Base-by-base conservation (phyloP, 2,888 invertebrate species). In the Pediacus dermestoides region DNA sequence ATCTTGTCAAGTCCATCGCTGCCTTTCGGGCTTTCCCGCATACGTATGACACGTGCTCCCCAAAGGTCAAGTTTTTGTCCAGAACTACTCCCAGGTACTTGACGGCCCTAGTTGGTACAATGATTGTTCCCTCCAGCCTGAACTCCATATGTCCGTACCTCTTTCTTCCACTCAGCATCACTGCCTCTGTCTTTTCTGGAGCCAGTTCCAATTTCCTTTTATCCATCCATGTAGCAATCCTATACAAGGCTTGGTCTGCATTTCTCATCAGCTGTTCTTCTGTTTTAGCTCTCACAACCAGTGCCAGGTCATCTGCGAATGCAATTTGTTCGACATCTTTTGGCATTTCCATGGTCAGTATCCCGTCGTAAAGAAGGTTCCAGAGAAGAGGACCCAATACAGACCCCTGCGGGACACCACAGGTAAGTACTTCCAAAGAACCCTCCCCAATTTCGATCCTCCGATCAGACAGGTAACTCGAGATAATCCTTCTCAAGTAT, bases 21-120 rank as follows among this genome's bases (percentile, higher is more conserved):
- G 21, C 21, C 6, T 6, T 7, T 7, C n/a, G 6, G 6, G 21
- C 21, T n/a, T 21, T 21, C 21, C 21, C 21, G 21, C 21, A 21
- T 21, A 21, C 21, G n/a, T 21, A 21, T 21, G 6, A 7, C 6
- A 21, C n/a, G 21, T 21, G 21, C 21, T 21, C 21, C n/a, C 21
- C 21, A n/a, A 21, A 21, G 6, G 6, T 21, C n/a, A 21, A n/a
- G 6, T 21, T 21, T n/a, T 21, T 21, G n/a, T 21, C 21, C 21
- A 21, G 21, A n/a, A 21, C 6, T 6, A 21, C 21, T 6, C 21
- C 21, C 6, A 21, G 21, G 21, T 21, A 21, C n/a, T 21, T 21
- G n/a, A 21, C 6, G n/a, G 6, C n/a, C n/a, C 6, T n/a, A 6
- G 6, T 21, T 6, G 21, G 21, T n/a, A n/a, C n/a, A n/a, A 21